Conservation (phyloP, 2,888 invertebrate genomes). For the Leptogaster cylindrica region DNA sequence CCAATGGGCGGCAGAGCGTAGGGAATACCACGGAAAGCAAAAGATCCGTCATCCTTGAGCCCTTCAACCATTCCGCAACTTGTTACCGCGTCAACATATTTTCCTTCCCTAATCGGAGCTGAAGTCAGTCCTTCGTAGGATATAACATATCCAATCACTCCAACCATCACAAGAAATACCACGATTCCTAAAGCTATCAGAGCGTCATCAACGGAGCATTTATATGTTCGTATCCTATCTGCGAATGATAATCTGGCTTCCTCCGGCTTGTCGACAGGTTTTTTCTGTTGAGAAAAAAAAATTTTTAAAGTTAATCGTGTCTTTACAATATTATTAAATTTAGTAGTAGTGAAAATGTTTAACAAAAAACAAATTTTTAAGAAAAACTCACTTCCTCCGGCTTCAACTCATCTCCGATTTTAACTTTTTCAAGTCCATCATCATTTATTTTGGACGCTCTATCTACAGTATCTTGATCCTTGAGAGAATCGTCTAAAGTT, state of each 20-base stretch:
- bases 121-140: conserved; percentile 66
- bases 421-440: conserved; percentile 77
- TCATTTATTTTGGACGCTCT: conserved; percentile 62
- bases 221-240: conserved; percentile 70
- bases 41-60: conserved; percentile 76
- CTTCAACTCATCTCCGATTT: conserved; percentile 62
- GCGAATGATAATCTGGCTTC: conserved; percentile 63
- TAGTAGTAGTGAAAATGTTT: not conserved
- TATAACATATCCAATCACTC: conserved; percentile 70
- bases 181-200: conserved; percentile 67
- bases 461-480: conserved; percentile 68
- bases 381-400: conserved; percentile 7
- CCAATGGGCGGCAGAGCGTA: conserved; percentile 77
- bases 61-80: conserved; percentile 83
- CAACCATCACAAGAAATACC: conserved; percentile 67
- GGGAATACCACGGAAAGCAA: conserved; percentile 82
- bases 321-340: not conserved
- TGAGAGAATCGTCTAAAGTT: conserved; percentile 76
- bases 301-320: not conserved
- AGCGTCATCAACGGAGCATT: conserved; percentile 70
- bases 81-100: conserved; percentile 74
- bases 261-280: conserved; percentile 53
- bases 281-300: conserved; percentile 50
- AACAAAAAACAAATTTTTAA: not conserved
- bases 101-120: conserved; percentile 74